A percentile compares a stretch with the other conserved stretches of the same genome.
Evolutionary conservation across 2,113 vertebrate species (phyloP).

Genomic region (Ariopsis seemanni): DNA sequence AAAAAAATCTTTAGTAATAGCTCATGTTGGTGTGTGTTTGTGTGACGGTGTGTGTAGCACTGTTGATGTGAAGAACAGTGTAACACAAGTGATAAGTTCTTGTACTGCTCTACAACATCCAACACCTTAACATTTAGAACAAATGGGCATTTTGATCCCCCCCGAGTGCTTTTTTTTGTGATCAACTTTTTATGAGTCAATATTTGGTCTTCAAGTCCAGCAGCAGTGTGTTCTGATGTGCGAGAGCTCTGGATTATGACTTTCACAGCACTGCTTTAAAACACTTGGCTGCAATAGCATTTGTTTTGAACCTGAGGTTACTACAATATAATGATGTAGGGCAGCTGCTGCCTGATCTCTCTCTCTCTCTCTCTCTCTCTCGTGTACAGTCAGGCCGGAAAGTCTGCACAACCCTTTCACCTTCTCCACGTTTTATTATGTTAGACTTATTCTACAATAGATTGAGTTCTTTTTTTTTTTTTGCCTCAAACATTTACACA

Average conservation of each 20-base stretch:
- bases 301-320: neutral
- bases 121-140: neutral
- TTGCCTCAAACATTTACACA: too few species aligned
- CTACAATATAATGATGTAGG: neutral
- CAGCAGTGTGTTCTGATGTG: neutral
- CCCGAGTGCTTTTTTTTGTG: neutral
- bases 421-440: too few species aligned
- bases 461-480: too few species aligned
- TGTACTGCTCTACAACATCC: neutral
- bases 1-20: conserved; percentile 64
- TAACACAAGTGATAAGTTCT: neutral
- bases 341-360: neutral
- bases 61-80: neutral
- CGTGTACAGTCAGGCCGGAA: too few species aligned
- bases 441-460: too few species aligned
- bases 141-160: neutral
- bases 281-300: neutral
- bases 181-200: neutral
- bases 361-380: neutral
- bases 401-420: too few species aligned
- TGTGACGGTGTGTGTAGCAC: neutral
- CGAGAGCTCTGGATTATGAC: neutral
- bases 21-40: neutral
- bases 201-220: conserved; percentile 12
- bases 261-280: neutral